phyloP scores from a whole-genome alignment of 92 coral and sea anemone genomes.

The Porites rus region DNA sequence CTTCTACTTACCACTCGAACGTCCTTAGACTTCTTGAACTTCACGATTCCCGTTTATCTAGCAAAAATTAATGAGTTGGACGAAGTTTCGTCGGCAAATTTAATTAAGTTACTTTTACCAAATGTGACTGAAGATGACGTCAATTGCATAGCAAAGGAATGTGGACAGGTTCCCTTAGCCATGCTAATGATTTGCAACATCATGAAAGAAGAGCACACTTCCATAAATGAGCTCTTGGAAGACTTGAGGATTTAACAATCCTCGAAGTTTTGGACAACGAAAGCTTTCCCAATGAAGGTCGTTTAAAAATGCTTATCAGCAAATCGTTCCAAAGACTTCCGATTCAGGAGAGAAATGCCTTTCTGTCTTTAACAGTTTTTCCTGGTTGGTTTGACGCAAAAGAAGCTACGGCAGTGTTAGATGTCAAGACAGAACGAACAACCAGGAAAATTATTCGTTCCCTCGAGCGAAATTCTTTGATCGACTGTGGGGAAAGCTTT shows the following conservation, averaged over 20 bases:
- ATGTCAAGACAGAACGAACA: background rate
- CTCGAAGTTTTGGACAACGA: no score
- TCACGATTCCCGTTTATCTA: background rate
- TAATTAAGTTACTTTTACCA: background rate
- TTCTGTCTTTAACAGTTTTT: no score
- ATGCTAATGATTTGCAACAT: constrained; percentile 3
- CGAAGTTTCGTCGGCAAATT: background rate
- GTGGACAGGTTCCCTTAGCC: constrained; percentile 20
- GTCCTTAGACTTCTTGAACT: background rate
- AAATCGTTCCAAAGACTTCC: no score
- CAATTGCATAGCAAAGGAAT: background rate
- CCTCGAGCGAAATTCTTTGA: constrained; percentile 3
- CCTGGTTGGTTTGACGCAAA: no score
- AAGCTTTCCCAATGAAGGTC: fast-evolving
- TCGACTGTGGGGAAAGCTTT: background rate
- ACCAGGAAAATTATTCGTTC: no score
- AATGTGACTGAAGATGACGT: background rate
- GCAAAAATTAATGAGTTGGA: background rate
- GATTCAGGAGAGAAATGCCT: no score
- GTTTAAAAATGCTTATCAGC: no score
- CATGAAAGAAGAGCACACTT: background rate
- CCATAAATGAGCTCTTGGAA: background rate
- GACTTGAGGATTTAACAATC: background rate
- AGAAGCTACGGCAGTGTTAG: background rate
- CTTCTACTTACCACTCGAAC: constrained; percentile 5